Conservation (phyloP, 1,140 invertebrate species). For the Oedothorax gibbosus region DNA sequence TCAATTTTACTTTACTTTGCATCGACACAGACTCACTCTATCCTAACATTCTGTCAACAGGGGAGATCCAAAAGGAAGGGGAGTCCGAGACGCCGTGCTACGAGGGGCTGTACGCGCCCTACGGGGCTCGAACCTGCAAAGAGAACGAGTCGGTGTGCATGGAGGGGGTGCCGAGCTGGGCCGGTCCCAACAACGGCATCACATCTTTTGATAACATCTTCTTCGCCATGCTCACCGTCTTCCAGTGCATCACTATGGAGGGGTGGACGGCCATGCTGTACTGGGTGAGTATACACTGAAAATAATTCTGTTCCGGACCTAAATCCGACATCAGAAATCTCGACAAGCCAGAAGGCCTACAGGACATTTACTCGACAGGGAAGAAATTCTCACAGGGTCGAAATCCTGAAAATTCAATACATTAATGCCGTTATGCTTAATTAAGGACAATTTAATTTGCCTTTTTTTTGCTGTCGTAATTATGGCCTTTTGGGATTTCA, state of each 20-base stretch:
- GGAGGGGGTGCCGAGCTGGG: conserved; percentile 80
- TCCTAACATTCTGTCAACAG: conserved; percentile 65
- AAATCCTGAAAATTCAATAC: too few species aligned
- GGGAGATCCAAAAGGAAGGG: conserved; percentile 87
- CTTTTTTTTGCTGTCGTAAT: too few species aligned
- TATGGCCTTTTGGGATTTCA: too few species aligned
- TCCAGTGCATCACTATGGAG: conserved; percentile 99
- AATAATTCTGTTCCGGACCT: too few species aligned
- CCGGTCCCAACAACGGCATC: conserved; percentile 98
- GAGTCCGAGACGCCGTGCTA: conserved; percentile 88
- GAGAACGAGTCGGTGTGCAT: conserved; percentile 84
- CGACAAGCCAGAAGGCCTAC: too few species aligned
- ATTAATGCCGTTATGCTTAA: too few species aligned
- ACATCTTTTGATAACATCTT: conserved; percentile 99
- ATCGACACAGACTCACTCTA: too few species aligned
- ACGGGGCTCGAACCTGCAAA: conserved; percentile 85
- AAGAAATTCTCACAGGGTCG: too few species aligned
- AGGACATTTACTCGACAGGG: too few species aligned
- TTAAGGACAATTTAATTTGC: too few species aligned
- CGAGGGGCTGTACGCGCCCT: conserved; percentile 73
- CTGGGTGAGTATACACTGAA: conserved; percentile 81
- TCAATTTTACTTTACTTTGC: too few species aligned
- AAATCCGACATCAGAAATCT: too few species aligned
- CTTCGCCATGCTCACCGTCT: conserved; percentile 99
- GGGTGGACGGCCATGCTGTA: conserved; percentile 99